These are phyloP conservation scores for Tapirus indicus DNA, from an alignment of 2,797 vertebrate genomes.

Conservation along the genomic window DNA sequence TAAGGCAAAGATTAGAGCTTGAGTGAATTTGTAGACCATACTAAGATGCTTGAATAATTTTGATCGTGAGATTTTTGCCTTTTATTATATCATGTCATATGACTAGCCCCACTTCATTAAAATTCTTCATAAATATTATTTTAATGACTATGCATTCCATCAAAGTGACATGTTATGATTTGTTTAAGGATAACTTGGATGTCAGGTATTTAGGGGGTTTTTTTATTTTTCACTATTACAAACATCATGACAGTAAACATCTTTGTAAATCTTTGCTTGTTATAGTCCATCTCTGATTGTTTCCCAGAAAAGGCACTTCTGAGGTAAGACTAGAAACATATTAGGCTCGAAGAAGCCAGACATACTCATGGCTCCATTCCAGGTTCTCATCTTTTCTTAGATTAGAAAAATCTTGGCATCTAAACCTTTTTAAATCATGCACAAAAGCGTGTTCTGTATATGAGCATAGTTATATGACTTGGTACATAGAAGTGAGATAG, in stretches of 20 bases:
- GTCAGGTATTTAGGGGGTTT: background rate
- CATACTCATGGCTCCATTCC: background rate
- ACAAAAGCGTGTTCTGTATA: background rate
- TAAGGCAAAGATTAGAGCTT: background rate
- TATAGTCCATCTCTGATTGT: background rate
- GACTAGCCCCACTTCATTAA: background rate
- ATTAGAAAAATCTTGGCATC: slow-evolving; percentile 43
- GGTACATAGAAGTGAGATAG: background rate
- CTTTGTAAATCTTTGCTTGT: background rate
- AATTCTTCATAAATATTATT: background rate
- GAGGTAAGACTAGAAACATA: slow-evolving; percentile 18
- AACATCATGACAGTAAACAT: background rate
- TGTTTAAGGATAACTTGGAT: slow-evolving; percentile 25
- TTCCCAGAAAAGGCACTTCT: slow-evolving; percentile 12
- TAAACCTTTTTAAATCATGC: background rate
- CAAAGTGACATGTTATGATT: background rate
- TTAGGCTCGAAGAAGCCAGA: slow-evolving; percentile 4
- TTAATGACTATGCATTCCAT: background rate
- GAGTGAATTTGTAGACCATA: background rate
- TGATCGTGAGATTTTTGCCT: background rate
- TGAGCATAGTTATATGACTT: background rate
- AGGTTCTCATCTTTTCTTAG: slow-evolving; percentile 52
- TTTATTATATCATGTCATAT: background rate
- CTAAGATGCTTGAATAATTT: background rate
- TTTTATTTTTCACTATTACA: background rate